Percentiles rank a stretch among this genome's conserved stretches.
phyloP scores from a whole-genome alignment of 2,113 vertebrate genomes.

The Diglossa brunneiventris region DNA sequence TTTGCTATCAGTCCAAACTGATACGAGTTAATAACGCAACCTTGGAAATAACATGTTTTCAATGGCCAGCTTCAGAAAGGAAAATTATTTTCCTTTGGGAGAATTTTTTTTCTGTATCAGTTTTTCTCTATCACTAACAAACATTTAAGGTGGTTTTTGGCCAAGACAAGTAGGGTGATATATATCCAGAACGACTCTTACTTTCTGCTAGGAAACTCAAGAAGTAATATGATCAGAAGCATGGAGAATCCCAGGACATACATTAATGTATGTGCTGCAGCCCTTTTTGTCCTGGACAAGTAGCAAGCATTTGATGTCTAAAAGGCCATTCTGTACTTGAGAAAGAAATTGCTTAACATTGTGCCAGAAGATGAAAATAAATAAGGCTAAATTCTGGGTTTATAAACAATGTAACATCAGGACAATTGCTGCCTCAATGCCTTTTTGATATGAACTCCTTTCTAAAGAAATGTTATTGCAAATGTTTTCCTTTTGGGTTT shows the following conservation, averaged over 20 bases:
- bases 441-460: background rate
- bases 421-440: background rate
- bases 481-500: background rate
- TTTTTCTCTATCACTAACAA: background rate
- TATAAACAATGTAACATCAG: background rate
- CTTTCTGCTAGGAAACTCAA: background rate
- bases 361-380: background rate
- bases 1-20: background rate
- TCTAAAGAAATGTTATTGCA: background rate
- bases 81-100: background rate
- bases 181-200: background rate
- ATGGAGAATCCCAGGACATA: background rate
- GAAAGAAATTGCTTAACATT: background rate
- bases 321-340: background rate
- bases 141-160: background rate
- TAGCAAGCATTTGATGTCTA: background rate
- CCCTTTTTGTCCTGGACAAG: background rate
- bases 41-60: background rate
- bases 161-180: background rate
- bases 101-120: background rate
- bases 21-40: background rate
- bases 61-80: background rate
- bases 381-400: background rate
- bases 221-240: background rate
- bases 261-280: background rate